These are phyloP conservation scores for Nasua narica DNA, from an alignment of 2,797 vertebrate species.

Conservation along the genomic window DNA sequence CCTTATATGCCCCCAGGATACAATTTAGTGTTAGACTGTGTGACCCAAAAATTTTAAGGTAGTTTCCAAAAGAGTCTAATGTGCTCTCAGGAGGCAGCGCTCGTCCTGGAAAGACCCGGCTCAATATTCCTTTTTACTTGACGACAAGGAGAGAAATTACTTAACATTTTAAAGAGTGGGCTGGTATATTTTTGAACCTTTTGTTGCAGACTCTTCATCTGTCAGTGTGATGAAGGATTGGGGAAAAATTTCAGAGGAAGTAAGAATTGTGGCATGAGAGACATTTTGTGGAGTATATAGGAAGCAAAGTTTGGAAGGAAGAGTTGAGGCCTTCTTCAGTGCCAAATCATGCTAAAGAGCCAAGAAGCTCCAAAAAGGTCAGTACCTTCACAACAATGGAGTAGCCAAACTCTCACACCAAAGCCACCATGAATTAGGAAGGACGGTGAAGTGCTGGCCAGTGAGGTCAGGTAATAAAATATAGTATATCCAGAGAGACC, in stretches of 20 bases:
- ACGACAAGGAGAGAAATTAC: slow-evolving; percentile 33
- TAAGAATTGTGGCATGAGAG: neutral
- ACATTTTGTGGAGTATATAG: neutral
- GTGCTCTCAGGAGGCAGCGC: slow-evolving; percentile 5
- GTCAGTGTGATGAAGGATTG: slow-evolving; percentile 48
- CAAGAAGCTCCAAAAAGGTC: neutral
- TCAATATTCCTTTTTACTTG: slow-evolving; percentile 35
- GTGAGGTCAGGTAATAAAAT: neutral
- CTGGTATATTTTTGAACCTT: slow-evolving; percentile 57
- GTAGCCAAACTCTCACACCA: neutral
- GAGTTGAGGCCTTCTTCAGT: neutral
- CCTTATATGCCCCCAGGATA: slow-evolving; percentile 30
- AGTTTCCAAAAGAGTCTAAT: slow-evolving; percentile 44
- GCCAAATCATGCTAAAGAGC: neutral
- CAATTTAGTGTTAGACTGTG: slow-evolving; percentile 13
- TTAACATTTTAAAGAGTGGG: slow-evolving; percentile 56
- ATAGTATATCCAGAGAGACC: neutral
- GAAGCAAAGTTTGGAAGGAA: neutral
- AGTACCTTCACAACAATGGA: neutral
- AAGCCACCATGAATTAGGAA: neutral
- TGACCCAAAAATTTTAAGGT: slow-evolving; percentile 48
- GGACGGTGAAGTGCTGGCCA: accelerated
- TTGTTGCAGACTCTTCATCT: slow-evolving; percentile 54
- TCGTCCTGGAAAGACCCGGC: slow-evolving; percentile 42
- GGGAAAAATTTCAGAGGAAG: neutral